A percentile compares a stretch with the other conserved stretches of the same genome.
phyloP scores from a whole-genome alignment of 2,113 vertebrate genomes.

The Nerophis lumbriciformis region DNA sequence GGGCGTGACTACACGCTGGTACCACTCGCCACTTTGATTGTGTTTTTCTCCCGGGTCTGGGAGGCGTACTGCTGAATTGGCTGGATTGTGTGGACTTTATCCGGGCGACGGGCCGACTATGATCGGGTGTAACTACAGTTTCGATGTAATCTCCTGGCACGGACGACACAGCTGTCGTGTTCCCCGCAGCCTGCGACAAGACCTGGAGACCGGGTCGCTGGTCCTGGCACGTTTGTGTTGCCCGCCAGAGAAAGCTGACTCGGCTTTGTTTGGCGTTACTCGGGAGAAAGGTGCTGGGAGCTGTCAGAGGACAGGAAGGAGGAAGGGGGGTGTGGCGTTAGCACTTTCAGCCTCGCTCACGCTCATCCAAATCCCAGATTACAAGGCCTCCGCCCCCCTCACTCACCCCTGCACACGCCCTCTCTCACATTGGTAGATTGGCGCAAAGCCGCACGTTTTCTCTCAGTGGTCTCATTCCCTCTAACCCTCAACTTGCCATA shows the following conservation, averaged over 20 bases:
- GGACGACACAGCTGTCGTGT: slow-evolving; percentile 55
- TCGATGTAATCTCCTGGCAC: slow-evolving; percentile 57
- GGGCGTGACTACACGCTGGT: not conserved
- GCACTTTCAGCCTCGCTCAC: slow-evolving; percentile 62
- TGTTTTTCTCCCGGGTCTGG: not conserved
- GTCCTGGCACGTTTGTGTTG: slow-evolving; percentile 21
- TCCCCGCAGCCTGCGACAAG: slow-evolving; percentile 35
- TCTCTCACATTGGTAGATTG: slow-evolving; percentile 31
- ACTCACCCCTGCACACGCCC: slow-evolving; percentile 17
- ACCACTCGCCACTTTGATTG: not conserved
- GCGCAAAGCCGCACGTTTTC: slow-evolving; percentile 42
- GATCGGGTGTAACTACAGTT: slow-evolving; percentile 61
- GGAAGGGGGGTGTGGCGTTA: slow-evolving; percentile 30
- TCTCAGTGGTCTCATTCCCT: slow-evolving; percentile 40
- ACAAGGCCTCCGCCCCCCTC: slow-evolving; percentile 47
- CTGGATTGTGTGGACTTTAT: slow-evolving; percentile 48
- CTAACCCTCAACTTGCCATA: slow-evolving; percentile 28
- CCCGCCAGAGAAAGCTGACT: slow-evolving; percentile 28
- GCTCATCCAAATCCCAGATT: slow-evolving; percentile 77
- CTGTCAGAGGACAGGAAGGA: slow-evolving; percentile 8
- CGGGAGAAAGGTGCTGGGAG: slow-evolving; percentile 14
- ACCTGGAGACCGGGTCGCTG: slow-evolving; percentile 28
- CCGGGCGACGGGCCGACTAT: slow-evolving; percentile 44
- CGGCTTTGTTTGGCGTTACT: slow-evolving; percentile 9
- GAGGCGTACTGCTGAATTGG: slow-evolving; percentile 59